Base-by-base conservation (phyloP, 2,888 invertebrate species). In the Lordiphosa andalusiaca region DNA sequence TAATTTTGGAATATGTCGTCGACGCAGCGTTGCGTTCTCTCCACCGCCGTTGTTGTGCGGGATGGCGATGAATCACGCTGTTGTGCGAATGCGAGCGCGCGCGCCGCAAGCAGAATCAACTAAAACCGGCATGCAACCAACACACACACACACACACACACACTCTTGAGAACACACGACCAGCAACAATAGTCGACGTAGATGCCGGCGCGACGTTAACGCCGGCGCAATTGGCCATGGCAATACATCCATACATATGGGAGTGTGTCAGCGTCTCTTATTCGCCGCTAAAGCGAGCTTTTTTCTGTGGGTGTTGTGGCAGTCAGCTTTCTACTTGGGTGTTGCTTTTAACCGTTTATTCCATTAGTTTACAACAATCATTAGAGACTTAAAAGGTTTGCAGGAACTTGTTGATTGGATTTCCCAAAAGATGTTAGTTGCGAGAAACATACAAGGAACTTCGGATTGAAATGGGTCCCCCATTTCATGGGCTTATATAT, bases 101-200 rank as follows among this genome's bases (percentile, higher is more conserved):
- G 42, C 21, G 33, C 19, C 19, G 21, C 33, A 52, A 44, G 46
- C 33, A 19, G 21, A 40, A 58, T 49, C 42, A 38, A 51, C 55
- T 50, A 52, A 62, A 64, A 63, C 64, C 64, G 64, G 63, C 64
- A 64, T 64, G 64, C 64, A 64, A 51, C 55, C 12, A 41, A 9
- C 33, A 56, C 55, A 39, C 37, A 42, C n/a, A 49, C 63, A 40
- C 33, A 4, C 47, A 36, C 35, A 33, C n/a, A 50, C 12, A 3
- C 33, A 16, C 16, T 21, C n/a, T 40, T 12, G 52, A 36, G 46
- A n/a, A 61, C 50, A 39, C 13, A 2, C 41, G 21, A 44, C 13
- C 35, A 12, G 13, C 51, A 23, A 41, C 35, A 41, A 35, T 41
- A 41, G 23, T 36, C 23, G 19, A 41, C 41, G 41, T 23, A 13